Evolutionary conservation across 1,140 invertebrate species (phyloP).

Genomic region (Antheraea mylitta): DNA sequence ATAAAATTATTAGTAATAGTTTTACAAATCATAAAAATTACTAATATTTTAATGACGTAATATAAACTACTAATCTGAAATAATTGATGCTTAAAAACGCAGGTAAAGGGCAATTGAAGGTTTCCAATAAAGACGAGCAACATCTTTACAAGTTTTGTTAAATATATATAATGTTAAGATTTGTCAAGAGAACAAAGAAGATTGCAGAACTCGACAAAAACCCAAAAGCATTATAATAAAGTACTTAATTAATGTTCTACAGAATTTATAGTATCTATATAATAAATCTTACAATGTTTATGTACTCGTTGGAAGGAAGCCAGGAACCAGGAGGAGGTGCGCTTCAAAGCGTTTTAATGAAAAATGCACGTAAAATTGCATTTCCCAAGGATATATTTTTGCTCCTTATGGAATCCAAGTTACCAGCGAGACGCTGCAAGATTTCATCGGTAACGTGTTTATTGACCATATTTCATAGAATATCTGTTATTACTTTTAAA

Average conservation of each 20-base stretch:
- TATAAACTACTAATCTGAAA: no score
- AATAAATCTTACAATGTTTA: not conserved
- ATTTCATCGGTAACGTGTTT: constrained; percentile 3
- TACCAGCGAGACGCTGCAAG: not conserved
- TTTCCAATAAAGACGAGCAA: not conserved
- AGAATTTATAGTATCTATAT: not conserved
- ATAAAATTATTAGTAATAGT: no score
- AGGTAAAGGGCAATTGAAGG: no score
- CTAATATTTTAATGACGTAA: no score
- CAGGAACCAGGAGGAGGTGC: constrained; percentile 15
- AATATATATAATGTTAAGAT: not conserved
- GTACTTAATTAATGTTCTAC: not conserved
- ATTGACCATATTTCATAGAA: not conserved
- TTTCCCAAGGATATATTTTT: constrained; percentile 12
- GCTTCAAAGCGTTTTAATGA: constrained; percentile 22
- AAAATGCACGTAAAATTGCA: constrained; percentile 21
- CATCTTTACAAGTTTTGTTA: not conserved
- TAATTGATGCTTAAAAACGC: no score
- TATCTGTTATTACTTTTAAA: not conserved
- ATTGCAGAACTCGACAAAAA: not conserved
- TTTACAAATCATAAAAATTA: no score
- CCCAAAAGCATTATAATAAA: not conserved
- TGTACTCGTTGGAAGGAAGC: constrained; percentile 16
- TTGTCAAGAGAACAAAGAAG: not conserved
- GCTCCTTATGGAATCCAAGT: not conserved